Evolutionary conservation across 2,888 invertebrate genomes (phyloP), one percentile per base, ranked within the genome.

Genomic region (Andrena flavipes): DNA sequence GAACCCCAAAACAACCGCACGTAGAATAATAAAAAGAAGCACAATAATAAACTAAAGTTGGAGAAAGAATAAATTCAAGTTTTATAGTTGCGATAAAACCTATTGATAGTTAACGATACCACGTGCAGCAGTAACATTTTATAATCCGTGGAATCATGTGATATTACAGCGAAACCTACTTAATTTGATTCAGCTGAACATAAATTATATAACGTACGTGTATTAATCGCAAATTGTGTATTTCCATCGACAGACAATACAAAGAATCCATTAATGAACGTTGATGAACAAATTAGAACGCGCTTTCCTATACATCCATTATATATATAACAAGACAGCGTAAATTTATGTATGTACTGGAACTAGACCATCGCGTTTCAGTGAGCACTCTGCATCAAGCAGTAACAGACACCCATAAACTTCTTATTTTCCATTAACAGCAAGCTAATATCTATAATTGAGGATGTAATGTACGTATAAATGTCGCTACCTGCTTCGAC

Each of bases 401-500:
- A 51, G 51, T 29, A n/a, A 33, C 56, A 29, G 62, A 49, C 35
- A 71, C 65, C 70, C 80, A 73, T 88, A 82, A 88, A 87, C 73
- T 76, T 82, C 83, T 85, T 83, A 88, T 78, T 71, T 77, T n/a
- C 80, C 77, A 74, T 83, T 83, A 88, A 79, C 84, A 72, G 67
- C 33, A 62, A 77, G 70, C 82, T 73, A 80, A 86, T 85, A 84
- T 84, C 82, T 77, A 77, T 82, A 85, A 88, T 88, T 80, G 85
- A 78, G 88, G 80, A 88, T 84, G 82, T 77, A 84, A 84, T 75
- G 73, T 71, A 77, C 62, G 68, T 85, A 84, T 85, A 77, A 85
- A 87, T 76, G 80, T 84, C 80, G 80, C 81, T 83, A 80, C 70
- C 74, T 72, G 69, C 51, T 76, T 60, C 67, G 60, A 54, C 56